A percentile compares a stretch with the other conserved stretches of the same genome.
These are phyloP conservation scores for Leucoraja ocellata DNA, from an alignment of 2,797 vertebrate species.

Conservation along the genomic window DNA sequence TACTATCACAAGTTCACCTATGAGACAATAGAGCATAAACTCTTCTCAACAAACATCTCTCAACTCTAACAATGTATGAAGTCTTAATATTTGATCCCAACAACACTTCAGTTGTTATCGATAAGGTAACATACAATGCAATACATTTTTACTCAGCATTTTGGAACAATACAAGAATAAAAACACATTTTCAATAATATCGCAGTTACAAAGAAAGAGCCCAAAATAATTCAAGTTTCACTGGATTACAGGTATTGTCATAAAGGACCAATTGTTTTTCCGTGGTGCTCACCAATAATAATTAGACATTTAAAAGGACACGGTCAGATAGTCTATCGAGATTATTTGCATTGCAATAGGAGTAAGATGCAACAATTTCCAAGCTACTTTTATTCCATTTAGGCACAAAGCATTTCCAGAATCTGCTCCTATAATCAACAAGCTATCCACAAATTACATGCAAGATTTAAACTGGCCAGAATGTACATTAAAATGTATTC, in stretches of 20 bases:
- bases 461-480: background rate
- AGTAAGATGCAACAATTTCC: background rate
- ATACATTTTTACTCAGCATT: background rate
- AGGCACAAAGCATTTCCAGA: background rate
- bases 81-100: background rate
- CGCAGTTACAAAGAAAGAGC: background rate
- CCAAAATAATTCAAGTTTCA: background rate
- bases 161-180: background rate
- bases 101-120: background rate
- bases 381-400: background rate
- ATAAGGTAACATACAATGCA: background rate
- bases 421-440: background rate
- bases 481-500: slow-evolving; percentile 24
- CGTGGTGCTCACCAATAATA: background rate
- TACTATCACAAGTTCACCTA: background rate
- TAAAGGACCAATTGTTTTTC: background rate
- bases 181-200: background rate
- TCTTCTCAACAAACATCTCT: background rate
- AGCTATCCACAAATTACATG: background rate
- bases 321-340: background rate
- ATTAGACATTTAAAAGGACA: background rate
- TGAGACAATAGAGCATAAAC: background rate
- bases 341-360: background rate
- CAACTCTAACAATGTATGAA: background rate
- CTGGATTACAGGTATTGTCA: background rate